These are phyloP conservation scores for Burhinus oedicnemus DNA, from an alignment of 2,113 vertebrate species.

Conservation along the genomic window DNA sequence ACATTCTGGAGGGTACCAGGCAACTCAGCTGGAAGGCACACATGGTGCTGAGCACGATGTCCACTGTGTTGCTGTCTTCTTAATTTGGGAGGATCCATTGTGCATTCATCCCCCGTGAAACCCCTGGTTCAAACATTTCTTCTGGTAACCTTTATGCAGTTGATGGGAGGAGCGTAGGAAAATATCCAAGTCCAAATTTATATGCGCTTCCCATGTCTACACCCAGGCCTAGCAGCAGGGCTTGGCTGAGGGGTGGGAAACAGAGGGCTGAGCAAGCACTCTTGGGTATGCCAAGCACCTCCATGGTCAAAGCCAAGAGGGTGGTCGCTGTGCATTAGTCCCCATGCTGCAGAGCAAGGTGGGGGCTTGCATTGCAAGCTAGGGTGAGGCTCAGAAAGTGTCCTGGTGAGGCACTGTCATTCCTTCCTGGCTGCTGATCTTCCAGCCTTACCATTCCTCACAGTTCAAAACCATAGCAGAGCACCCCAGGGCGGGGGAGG, in stretches of 20 bases:
- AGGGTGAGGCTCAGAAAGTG: background rate
- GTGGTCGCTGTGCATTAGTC: background rate
- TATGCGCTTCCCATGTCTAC: background rate
- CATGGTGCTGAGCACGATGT: background rate
- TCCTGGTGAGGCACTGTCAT: background rate
- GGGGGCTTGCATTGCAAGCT: background rate
- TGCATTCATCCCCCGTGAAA: background rate
- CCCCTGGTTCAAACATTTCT: background rate
- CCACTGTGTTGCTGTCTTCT: background rate
- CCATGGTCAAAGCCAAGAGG: background rate
- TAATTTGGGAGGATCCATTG: background rate
- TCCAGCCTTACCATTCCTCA: background rate
- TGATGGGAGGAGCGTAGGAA: background rate
- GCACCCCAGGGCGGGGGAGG: background rate
- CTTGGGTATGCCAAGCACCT: background rate
- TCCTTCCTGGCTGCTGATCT: background rate
- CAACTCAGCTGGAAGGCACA: background rate
- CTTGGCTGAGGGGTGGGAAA: background rate
- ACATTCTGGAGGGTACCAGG: background rate
- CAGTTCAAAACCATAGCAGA: background rate
- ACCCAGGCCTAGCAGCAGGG: accelerated
- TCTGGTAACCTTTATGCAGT: background rate
- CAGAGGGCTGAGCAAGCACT: background rate
- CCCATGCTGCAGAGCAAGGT: background rate
- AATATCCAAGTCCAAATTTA: background rate